phyloP scores from a whole-genome alignment of 2,888 invertebrate species.

The Scaptomyza flava region DNA sequence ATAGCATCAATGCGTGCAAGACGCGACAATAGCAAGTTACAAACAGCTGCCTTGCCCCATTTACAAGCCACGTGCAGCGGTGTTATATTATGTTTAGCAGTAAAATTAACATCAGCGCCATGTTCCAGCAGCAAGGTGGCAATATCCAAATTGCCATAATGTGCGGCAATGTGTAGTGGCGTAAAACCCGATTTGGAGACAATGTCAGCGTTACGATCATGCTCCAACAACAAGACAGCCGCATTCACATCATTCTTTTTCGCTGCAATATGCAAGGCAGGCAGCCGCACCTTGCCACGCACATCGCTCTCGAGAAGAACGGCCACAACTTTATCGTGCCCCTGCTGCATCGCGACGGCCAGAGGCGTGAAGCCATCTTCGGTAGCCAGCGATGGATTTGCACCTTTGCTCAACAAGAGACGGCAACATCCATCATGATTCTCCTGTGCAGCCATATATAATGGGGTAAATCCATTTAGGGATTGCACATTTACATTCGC shows the following conservation, averaged over 20 bases:
- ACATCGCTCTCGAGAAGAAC: slow-evolving; percentile 98
- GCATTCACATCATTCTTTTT: slow-evolving; percentile 99
- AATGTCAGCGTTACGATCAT: slow-evolving; percentile 98
- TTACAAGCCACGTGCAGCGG: slow-evolving; percentile 99
- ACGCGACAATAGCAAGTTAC: slow-evolving; percentile 93
- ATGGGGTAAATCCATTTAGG: slow-evolving; percentile 98
- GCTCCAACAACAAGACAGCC: slow-evolving; percentile 95
- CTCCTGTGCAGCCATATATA: slow-evolving; percentile 99
- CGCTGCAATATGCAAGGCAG: slow-evolving; percentile 98
- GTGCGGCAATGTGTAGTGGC: slow-evolving; percentile 98
- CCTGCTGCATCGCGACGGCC: slow-evolving; percentile 99
- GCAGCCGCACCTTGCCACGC: slow-evolving; percentile 96
- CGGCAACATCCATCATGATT: slow-evolving; percentile 97
- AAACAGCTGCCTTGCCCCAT: slow-evolving; percentile 98
- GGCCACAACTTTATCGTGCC: slow-evolving; percentile 98
- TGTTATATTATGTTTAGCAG: slow-evolving; percentile 99
- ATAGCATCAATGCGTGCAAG: slow-evolving; percentile 96
- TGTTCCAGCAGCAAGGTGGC: slow-evolving; percentile 94
- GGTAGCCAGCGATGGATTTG: slow-evolving; percentile 97
- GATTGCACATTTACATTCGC: slow-evolving; percentile 98
- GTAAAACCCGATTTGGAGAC: slow-evolving; percentile 99
- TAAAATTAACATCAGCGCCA: slow-evolving; percentile 97
- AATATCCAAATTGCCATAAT: slow-evolving; percentile 98
- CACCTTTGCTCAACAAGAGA: slow-evolving; percentile 95
- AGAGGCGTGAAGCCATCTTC: slow-evolving; percentile 99